Conservation (phyloP, 2,888 invertebrate species). For the Leptogaster cylindrica region DNA sequence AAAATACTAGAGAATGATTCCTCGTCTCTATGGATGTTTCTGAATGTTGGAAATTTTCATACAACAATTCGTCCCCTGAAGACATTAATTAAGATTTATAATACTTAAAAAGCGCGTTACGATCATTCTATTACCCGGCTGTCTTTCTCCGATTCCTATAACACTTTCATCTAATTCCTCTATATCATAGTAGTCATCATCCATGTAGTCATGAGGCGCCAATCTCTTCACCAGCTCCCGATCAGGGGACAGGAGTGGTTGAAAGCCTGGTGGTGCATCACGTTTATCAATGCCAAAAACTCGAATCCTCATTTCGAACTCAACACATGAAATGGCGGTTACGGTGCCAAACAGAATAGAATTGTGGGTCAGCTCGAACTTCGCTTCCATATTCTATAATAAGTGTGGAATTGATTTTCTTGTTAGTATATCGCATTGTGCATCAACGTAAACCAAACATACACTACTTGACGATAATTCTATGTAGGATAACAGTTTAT, state of each 20-base stretch:
- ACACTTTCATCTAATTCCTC: constrained; percentile 42
- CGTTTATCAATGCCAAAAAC: constrained; percentile 55
- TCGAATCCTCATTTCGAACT: constrained; percentile 53
- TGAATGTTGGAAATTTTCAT: constrained; percentile 53
- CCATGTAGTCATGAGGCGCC: constrained; percentile 34
- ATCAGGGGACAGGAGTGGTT: constrained; percentile 51
- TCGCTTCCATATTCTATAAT: constrained; percentile 55
- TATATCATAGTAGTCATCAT: constrained; percentile 44
- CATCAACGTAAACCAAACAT: constrained; percentile 1
- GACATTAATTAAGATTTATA: neutral
- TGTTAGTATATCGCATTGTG: neutral
- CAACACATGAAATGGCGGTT: constrained; percentile 47
- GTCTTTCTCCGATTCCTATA: constrained; percentile 45
- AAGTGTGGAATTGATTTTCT: constrained; percentile 41
- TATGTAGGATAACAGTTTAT: constrained; percentile 54
- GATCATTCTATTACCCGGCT: constrained; percentile 24
- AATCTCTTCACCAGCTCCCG: constrained; percentile 33
- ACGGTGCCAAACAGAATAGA: constrained; percentile 51
- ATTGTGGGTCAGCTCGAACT: constrained; percentile 48
- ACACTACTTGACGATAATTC: constrained; percentile 56
- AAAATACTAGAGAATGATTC: constrained; percentile 54
- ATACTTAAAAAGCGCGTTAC: constrained; percentile 1
- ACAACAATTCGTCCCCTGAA: constrained; percentile 26
- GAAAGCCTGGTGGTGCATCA: constrained; percentile 50
- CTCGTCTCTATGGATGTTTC: constrained; percentile 39